These are phyloP conservation scores for Tuberolachnus salignus DNA, from an alignment of 2,888 invertebrate genomes.

Conservation along the genomic window DNA sequence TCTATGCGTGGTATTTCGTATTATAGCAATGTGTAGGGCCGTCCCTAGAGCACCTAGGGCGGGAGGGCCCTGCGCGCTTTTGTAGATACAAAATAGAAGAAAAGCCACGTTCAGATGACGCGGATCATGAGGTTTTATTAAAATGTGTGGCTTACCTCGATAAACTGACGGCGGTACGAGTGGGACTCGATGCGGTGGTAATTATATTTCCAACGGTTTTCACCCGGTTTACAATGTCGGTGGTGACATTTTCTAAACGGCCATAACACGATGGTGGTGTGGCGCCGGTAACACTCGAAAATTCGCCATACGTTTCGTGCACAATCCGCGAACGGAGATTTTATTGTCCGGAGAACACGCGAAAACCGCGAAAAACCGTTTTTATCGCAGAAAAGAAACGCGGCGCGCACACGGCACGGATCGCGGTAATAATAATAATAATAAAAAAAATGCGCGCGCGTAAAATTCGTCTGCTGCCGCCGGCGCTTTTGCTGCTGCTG, in stretches of 20 bases:
- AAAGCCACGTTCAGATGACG: too few species aligned
- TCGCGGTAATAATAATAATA: too few species aligned
- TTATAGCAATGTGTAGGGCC: too few species aligned
- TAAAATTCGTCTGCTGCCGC: background rate
- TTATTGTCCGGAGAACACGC: background rate
- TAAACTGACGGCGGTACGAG: background rate
- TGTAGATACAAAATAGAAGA: too few species aligned
- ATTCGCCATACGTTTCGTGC: slow-evolving; percentile 29
- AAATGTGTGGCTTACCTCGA: background rate
- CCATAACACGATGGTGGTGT: background rate
- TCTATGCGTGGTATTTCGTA: too few species aligned
- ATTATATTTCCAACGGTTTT: background rate
- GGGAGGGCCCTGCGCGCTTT: too few species aligned
- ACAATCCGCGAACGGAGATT: background rate
- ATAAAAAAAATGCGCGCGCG: too few species aligned
- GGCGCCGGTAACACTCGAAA: background rate
- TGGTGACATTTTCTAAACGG: background rate
- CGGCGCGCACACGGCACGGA: background rate
- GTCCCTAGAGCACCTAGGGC: too few species aligned
- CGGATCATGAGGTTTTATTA: too few species aligned
- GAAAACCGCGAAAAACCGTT: background rate
- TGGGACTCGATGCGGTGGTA: too few species aligned
- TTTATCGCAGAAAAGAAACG: background rate
- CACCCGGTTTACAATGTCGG: too few species aligned
- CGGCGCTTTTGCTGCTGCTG: background rate